Conservation (phyloP, 1,140 invertebrate species). For the Euborellia annulipes region DNA sequence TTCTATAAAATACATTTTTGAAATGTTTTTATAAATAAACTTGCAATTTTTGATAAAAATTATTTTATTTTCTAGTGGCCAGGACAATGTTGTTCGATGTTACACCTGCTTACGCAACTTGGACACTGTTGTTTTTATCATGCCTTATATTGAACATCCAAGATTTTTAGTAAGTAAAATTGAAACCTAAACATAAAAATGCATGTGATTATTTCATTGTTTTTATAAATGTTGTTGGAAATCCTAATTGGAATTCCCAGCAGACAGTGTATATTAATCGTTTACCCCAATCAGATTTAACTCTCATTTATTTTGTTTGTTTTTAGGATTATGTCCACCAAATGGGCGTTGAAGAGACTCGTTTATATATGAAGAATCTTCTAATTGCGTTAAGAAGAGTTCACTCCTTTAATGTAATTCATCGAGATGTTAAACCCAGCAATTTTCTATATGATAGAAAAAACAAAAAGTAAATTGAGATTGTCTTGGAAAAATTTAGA, state of each 20-base stretch:
- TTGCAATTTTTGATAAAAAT: too few relatives aligned
- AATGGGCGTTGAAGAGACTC: constrained; percentile 54
- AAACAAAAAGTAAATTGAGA: constrained; percentile 43
- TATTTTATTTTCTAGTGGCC: constrained; percentile 43
- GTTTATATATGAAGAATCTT: constrained; percentile 68
- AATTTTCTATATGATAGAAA: constrained; percentile 78
- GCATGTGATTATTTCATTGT: constrained; percentile 9
- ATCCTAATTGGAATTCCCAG: too few relatives aligned
- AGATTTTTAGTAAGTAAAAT: constrained; percentile 52
- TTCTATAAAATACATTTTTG: too few relatives aligned
- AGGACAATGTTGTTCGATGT: constrained; percentile 65
- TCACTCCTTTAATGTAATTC: constrained; percentile 73
- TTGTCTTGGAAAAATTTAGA: neutral
- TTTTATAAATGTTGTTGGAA: neutral
- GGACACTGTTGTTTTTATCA: constrained; percentile 73
- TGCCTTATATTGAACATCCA: constrained; percentile 76
- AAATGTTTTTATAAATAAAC: too few relatives aligned
- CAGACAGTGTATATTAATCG: too few relatives aligned
- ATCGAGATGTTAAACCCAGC: constrained; percentile 84
- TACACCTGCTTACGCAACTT: constrained; percentile 58
- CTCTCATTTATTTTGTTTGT: constrained; percentile 10
- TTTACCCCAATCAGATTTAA: too few relatives aligned
- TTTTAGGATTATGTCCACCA: constrained; percentile 58
- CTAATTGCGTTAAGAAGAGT: constrained; percentile 61
- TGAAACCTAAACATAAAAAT: too few relatives aligned